These are phyloP conservation scores for Acrocera orbiculus DNA, from an alignment of 2,888 invertebrate species.

Conservation along the genomic window DNA sequence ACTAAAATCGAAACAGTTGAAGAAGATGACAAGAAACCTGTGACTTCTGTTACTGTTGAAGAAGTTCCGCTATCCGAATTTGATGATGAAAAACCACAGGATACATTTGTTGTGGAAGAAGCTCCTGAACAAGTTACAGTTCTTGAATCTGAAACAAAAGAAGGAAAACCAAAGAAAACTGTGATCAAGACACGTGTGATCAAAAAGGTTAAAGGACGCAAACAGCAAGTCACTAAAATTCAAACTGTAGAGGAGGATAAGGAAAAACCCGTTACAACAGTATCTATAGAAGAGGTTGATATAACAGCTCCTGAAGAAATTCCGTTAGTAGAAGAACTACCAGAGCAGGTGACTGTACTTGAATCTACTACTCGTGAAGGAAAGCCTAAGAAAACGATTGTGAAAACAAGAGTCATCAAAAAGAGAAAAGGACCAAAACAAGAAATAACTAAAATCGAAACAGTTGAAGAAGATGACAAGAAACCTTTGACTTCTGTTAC, in stretches of 20 bases:
- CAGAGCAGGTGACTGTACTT: background rate
- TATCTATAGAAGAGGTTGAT: constrained; percentile 13
- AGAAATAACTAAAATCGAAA: constrained; percentile 24
- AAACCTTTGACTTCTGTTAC: constrained; percentile 22
- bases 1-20: constrained; percentile 18
- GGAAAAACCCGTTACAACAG: constrained; percentile 19
- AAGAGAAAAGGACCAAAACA: constrained; percentile 19
- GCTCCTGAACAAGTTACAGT: constrained; percentile 18
- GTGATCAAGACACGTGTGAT: constrained; percentile 14
- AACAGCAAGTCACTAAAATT: constrained; percentile 23
- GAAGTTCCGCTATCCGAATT: constrained; percentile 16
- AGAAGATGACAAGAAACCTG: constrained; percentile 19
- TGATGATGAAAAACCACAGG: no score
- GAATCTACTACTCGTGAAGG: constrained; percentile 20
- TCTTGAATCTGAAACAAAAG: constrained; percentile 21
- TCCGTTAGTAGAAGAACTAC: background rate
- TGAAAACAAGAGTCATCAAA: constrained; percentile 23
- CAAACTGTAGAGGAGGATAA: constrained; percentile 20
- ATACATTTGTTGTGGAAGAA: constrained; percentile 14
- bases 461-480: constrained; percentile 21
- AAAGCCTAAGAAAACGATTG: constrained; percentile 20
- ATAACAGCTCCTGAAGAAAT: background rate
- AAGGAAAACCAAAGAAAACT: constrained; percentile 16
- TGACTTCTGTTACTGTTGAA: constrained; percentile 15
- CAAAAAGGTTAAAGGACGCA: constrained; percentile 14